Base-by-base conservation (phyloP, 2,113 vertebrate species). In the Bostrychus sinensis region DNA sequence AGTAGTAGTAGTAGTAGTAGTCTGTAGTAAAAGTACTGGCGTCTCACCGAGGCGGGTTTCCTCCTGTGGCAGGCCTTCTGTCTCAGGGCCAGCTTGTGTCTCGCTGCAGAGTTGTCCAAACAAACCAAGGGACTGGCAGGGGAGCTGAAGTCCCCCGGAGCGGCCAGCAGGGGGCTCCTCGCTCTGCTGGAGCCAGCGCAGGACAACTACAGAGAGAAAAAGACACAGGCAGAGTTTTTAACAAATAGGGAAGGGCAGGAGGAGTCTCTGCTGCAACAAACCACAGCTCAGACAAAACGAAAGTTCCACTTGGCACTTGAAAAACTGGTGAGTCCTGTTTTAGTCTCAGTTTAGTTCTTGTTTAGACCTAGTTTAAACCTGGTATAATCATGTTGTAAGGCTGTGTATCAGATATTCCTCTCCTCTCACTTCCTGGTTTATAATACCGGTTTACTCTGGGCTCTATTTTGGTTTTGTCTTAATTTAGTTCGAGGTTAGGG, bases 81-180 rank as follows among this genome's bases (percentile, higher is more conserved):
- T 28, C 92, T 93, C 70, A 97, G 84, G n/a, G 91, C 89, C 65
- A 95, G 93, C 72, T 91, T 94, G 88, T 96, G 93, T 77, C 79
- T 91, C 78, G 95, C 94, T 45, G 94, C 94, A 2, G 95, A 94
- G 79, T 91, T 94, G 73, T 96, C 91, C 86, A 98, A 89, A 64
- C 92, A 96, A 72, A 77, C 78, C 0, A 91, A 64, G 1, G 89
- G 88, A 60, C 81, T 94, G 62, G 92, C 92, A 6, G 93, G 92
- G 28, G 70, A 75, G 39, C 85, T 91, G 80, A 96, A 95, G 78
- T 94, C 94, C 77, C 64, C 84, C 0, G 3, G 87, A 86, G 86
- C 87, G 63, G 60, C 66, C 28, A 78, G 20, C 32, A 88, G 89
- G 61, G 93, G 92, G 73, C 84, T 91, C 57, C 81, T 61, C 0